These are phyloP conservation scores for Blastobasis lacticolella DNA, from an alignment of 2,888 invertebrate species.

Conservation along the genomic window DNA sequence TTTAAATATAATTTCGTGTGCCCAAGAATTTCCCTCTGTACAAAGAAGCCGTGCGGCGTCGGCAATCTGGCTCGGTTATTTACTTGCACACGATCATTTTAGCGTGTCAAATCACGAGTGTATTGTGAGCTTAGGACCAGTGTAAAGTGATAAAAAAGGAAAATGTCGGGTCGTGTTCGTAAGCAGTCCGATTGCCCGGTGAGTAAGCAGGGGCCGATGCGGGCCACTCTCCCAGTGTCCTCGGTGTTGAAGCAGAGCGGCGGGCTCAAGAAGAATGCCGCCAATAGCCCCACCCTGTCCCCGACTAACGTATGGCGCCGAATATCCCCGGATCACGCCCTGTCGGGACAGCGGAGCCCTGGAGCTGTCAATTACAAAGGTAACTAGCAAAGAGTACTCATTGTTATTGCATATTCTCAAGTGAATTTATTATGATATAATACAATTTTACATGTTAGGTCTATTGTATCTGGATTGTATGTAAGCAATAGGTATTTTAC, in stretches of 20 bases:
- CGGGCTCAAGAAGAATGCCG: constrained; percentile 74
- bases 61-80: constrained; percentile 44
- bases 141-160: constrained; percentile 28
- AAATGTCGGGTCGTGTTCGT: constrained; percentile 77
- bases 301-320: constrained; percentile 80
- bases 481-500: no score
- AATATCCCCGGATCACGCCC: constrained; percentile 80
- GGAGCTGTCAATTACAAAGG: constrained; percentile 83
- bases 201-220: constrained; percentile 79
- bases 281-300: constrained; percentile 78
- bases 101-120: constrained; percentile 27
- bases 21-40: constrained; percentile 44
- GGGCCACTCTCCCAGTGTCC: constrained; percentile 84
- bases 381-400: constrained; percentile 23
- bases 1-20: constrained; percentile 28
- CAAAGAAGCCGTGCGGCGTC: constrained; percentile 65
- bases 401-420: no score
- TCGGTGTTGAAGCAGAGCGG: constrained; percentile 80
- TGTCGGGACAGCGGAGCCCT: constrained; percentile 82
- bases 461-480: no score
- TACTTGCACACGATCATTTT: constrained; percentile 32
- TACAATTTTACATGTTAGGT: no score
- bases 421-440: no score
- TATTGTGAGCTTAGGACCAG: constrained; percentile 26
- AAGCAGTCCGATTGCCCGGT: constrained; percentile 80